Evolutionary conservation across 2,797 vertebrate species (phyloP).

Genomic region (Orientallactaga sibirica): DNA sequence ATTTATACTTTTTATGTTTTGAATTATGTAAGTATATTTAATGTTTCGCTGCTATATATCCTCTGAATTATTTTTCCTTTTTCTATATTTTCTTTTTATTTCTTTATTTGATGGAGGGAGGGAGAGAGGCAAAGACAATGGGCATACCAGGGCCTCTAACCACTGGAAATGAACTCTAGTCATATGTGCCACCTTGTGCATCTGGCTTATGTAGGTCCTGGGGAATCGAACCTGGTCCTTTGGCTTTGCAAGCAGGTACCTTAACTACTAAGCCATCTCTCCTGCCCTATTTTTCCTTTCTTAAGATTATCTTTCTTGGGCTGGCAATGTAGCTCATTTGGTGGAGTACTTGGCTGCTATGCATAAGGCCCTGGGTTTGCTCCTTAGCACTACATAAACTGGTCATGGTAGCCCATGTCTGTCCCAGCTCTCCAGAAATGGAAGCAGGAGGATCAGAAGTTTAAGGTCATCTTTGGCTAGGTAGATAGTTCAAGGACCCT

Average conservation of each 20-base stretch:
- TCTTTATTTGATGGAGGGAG: too few relatives aligned
- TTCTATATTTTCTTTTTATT: neutral
- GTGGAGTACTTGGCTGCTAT: neutral
- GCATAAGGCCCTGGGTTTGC: neutral
- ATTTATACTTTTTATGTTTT: constrained; percentile 36
- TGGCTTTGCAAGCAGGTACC: too few relatives aligned
- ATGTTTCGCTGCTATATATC: constrained; percentile 7
- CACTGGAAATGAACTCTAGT: too few relatives aligned
- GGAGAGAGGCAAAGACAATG: too few relatives aligned
- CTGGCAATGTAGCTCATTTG: neutral
- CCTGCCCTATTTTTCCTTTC: too few relatives aligned
- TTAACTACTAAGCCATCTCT: too few relatives aligned
- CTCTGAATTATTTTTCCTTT: neutral
- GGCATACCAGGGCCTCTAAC: too few relatives aligned
- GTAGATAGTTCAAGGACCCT: neutral
- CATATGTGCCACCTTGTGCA: too few relatives aligned
- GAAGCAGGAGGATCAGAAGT: neutral
- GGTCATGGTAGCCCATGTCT: neutral
- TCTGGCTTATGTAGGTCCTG: too few relatives aligned
- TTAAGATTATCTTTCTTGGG: neutral
- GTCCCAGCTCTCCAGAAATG: neutral
- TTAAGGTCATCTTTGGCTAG: neutral
- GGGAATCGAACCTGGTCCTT: too few relatives aligned
- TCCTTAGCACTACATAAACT: neutral
- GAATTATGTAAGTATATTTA: constrained; percentile 55